A percentile compares a stretch with the other conserved stretches of the same genome.
Conservation (phyloP, 2,113 vertebrate species). For the Neotoma lepida region DNA sequence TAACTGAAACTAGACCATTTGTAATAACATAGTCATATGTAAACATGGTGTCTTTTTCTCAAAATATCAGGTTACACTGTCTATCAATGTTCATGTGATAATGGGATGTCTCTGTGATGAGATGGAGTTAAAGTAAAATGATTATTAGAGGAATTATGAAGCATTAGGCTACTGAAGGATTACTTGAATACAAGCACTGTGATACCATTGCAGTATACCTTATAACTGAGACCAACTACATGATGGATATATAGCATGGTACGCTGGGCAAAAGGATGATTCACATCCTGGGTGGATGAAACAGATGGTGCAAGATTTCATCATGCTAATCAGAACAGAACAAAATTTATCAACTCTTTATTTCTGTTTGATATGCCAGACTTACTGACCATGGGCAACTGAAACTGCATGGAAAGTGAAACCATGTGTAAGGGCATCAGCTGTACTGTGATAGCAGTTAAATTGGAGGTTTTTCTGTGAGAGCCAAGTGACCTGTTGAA, state of each 20-base stretch:
- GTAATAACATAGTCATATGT: neutral
- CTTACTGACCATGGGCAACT: neutral
- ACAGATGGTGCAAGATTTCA: neutral
- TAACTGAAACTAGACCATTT: neutral
- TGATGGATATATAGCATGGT: neutral
- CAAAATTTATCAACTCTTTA: conserved; percentile 12
- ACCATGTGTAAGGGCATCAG: neutral
- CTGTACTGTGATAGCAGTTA: neutral
- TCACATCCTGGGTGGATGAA: neutral
- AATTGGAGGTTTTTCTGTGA: neutral
- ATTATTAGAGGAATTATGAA: neutral
- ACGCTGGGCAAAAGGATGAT: neutral
- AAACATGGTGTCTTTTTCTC: neutral
- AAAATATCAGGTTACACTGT: neutral
- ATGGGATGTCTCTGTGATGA: neutral
- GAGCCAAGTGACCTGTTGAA: neutral
- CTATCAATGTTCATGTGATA: neutral
- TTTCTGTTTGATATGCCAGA: conserved; percentile 4
- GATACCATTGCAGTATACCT: neutral
- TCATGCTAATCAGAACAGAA: neutral
- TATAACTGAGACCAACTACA: neutral
- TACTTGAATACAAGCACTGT: neutral
- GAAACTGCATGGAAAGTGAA: neutral
- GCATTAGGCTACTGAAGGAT: neutral
- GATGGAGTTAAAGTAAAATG: neutral